Percentiles rank a stretch among this genome's conserved stretches.
These are phyloP conservation scores for Bryconaethiops microstoma DNA, from an alignment of 2,797 vertebrate genomes.

Conservation along the genomic window DNA sequence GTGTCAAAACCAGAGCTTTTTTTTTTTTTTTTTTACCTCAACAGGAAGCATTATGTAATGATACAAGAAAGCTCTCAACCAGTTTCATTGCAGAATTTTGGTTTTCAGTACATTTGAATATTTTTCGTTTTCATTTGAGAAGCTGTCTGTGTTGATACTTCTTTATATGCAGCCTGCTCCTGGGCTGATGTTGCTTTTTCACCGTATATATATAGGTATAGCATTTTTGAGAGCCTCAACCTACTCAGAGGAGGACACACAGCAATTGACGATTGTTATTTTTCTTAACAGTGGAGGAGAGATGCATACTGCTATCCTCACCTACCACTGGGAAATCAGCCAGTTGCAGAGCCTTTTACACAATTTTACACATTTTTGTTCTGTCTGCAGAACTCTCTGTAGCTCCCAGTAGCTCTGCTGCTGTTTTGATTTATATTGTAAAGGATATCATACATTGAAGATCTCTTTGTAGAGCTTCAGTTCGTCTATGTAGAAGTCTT, in stretches of 20 bases:
- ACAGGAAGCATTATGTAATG: not conserved
- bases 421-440: not conserved
- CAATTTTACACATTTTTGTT: not conserved
- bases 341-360: not conserved
- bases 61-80: not conserved
- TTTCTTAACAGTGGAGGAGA: not conserved
- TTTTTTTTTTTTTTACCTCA: not conserved
- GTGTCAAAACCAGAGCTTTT: conserved; percentile 22
- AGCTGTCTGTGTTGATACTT: no score
- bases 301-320: not conserved
- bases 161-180: no score
- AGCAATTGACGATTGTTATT: not conserved
- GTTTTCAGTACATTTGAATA: no score
- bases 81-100: not conserved
- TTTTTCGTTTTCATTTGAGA: no score
- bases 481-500: not conserved
- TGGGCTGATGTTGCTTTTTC: no score
- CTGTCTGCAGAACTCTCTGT: not conserved
- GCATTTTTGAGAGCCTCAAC: not conserved
- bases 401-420: not conserved
- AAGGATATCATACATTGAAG: not conserved
- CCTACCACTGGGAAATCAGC: not conserved
- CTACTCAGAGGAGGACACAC: not conserved
- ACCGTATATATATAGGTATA: not conserved
- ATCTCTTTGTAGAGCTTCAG: not conserved